Base-by-base conservation (phyloP, 2,888 invertebrate species). In the Cheilosia vulpina region DNA sequence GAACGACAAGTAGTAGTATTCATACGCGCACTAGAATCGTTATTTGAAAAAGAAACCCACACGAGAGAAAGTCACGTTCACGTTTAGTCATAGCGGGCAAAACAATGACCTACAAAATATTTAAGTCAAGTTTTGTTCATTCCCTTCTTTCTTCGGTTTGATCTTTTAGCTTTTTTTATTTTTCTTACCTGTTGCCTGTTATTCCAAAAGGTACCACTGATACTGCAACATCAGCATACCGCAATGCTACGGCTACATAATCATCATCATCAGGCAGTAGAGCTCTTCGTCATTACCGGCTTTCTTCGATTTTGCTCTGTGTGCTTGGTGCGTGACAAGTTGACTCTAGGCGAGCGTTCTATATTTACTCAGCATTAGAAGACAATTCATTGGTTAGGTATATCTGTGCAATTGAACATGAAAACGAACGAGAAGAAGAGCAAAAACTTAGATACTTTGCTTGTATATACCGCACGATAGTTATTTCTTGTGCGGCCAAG, bases 31-130 rank as follows among this genome's bases (percentile, higher is more conserved):
- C 31, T 34, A 19, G 63, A 24, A 52, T 17, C 52, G 52, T 21
- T 45, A 45, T 17, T 57, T 57, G 34, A 58, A 68, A 77, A 77
- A 77, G 53, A 77, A 77, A 77, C 69, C 77, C 77, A 69, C 69
- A 69, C 55, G 62, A 62, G 77, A 77, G 77, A 77, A 77, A 77
- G 77, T 77, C 69, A 69, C 68, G 62, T 77, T 69, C 53, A 69
- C 77, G 68, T 55, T 69, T 62, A 41, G 52, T 43, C 76, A 66
- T 58, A 76, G 66, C 27, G 68, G 58, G 66, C 47, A 58, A 31
- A 68, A 68, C 58, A 76, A 60, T 76, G 76, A 76, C 76, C 76
- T 52, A 68, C 45, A 76, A 66, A 75, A 73, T 41, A 75, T 63
- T 41, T 58, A 27, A 76, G 75, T 58, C 57, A 66, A 66, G 47